Conservation (phyloP, 2,888 invertebrate species). For the Hemithea aestivaria region DNA sequence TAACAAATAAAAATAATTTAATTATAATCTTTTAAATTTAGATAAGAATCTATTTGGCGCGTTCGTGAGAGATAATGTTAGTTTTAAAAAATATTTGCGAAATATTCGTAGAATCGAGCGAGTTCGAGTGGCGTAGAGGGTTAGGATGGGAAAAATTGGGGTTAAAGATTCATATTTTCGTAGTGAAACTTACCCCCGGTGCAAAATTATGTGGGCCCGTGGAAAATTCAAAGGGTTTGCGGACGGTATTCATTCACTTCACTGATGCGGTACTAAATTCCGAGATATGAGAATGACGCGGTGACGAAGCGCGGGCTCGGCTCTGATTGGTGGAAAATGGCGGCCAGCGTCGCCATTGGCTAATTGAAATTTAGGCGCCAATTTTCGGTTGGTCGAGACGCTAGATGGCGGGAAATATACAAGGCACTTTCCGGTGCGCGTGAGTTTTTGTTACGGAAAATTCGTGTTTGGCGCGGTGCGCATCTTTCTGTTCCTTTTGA, state of each 20-base stretch:
- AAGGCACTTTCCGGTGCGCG: constrained; percentile 67
- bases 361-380: constrained; percentile 65
- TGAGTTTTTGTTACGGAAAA: constrained; percentile 68
- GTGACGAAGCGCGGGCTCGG: constrained; percentile 74
- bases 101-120: constrained; percentile 31
- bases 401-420: constrained; percentile 74
- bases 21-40: constrained; percentile 21
- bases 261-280: constrained; percentile 75
- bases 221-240: constrained; percentile 71
- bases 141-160: constrained; percentile 27
- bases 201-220: constrained; percentile 55
- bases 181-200: constrained; percentile 50
- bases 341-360: constrained; percentile 68
- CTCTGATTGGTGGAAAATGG: constrained; percentile 71
- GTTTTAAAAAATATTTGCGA: constrained; percentile 42
- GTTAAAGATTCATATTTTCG: constrained; percentile 14
- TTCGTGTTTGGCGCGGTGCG: constrained; percentile 61
- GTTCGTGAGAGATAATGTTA: constrained; percentile 31
- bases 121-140: constrained; percentile 28
- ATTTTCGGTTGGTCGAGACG: constrained; percentile 76
- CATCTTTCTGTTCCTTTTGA: constrained; percentile 38
- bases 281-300: constrained; percentile 77
- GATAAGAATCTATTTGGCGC: constrained; percentile 19
- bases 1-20: constrained; percentile 15
- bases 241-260: constrained; percentile 77